These are phyloP conservation scores for Eurystomus gularis DNA, from an alignment of 2,113 vertebrate species.

Conservation along the genomic window DNA sequence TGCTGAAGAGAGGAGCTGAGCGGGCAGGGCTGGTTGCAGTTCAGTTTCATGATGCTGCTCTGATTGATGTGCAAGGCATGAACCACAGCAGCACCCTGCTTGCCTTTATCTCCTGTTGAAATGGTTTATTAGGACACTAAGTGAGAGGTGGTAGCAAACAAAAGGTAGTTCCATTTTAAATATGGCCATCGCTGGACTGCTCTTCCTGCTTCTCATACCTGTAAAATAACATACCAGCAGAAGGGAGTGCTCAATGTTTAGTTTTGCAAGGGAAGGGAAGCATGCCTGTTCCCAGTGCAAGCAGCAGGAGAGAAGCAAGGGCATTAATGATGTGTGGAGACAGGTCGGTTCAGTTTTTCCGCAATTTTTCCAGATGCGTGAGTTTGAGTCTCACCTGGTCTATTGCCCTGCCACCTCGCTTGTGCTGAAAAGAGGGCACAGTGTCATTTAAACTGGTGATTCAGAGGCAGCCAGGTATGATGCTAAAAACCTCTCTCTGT, in stretches of 20 bases:
- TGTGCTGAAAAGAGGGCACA: not conserved
- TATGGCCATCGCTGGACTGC: not conserved
- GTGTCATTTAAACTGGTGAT: conserved; percentile 34
- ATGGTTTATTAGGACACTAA: not conserved
- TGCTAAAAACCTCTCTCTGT: conserved; percentile 34
- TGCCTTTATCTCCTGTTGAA: not conserved
- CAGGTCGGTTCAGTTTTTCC: not conserved
- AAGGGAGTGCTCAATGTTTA: not conserved
- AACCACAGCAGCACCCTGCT: not conserved
- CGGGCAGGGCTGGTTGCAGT: accelerated
- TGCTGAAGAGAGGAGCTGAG: not conserved
- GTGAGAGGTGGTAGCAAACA: not conserved
- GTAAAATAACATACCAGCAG: not conserved
- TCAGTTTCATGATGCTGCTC: not conserved
- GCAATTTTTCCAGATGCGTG: not conserved
- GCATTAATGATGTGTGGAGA: not conserved
- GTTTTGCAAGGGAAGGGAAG: not conserved
- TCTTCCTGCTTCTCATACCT: not conserved
- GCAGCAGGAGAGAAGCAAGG: not conserved
- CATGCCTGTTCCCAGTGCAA: not conserved
- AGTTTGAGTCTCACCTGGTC: conserved; percentile 3
- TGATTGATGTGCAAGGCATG: accelerated
- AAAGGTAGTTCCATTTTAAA: not conserved
- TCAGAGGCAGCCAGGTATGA: conserved; percentile 41
- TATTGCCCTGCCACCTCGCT: conserved; percentile 6